phyloP scores from a whole-genome alignment of 2,113 vertebrate genomes.

The Apteryx mantelli region DNA sequence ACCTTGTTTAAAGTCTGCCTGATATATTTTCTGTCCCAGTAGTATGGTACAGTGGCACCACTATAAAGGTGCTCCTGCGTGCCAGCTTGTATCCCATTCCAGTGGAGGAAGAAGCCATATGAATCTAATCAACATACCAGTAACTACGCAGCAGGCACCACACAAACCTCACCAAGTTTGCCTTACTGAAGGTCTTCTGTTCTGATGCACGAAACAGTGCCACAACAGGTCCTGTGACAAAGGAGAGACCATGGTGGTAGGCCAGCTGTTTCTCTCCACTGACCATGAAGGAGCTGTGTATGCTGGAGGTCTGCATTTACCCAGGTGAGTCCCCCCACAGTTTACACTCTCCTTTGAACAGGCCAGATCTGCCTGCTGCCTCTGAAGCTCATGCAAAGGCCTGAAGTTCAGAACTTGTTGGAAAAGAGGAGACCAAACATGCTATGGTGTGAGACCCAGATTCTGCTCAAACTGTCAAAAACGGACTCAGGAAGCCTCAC shows the following conservation, averaged over 20 bases:
- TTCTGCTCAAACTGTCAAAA: not conserved
- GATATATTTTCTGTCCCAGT: no score
- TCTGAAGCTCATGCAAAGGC: not conserved
- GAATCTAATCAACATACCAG: not conserved
- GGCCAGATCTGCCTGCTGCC: not conserved
- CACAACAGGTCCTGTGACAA: not conserved
- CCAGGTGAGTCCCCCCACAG: not conserved
- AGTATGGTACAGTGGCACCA: no score
- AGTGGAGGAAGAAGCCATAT: not conserved
- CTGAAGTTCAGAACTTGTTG: not conserved
- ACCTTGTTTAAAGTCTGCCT: no score
- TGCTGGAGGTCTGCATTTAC: not conserved
- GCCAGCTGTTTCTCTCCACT: not conserved
- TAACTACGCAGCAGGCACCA: no score
- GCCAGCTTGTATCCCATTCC: not conserved
- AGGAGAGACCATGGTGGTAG: fast-evolving
- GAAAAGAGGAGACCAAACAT: not conserved
- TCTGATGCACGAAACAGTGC: not conserved
- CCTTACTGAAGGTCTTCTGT: not conserved
- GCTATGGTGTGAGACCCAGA: not conserved
- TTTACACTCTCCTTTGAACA: not conserved
- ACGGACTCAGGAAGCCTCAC: fast-evolving
- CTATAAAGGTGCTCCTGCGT: not conserved
- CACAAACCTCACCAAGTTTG: no score
- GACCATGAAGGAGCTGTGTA: not conserved